Percentiles rank a stretch among this genome's conserved stretches.
These are phyloP conservation scores for Climacteris rufus DNA, from an alignment of 2,113 vertebrate genomes.

Conservation along the genomic window DNA sequence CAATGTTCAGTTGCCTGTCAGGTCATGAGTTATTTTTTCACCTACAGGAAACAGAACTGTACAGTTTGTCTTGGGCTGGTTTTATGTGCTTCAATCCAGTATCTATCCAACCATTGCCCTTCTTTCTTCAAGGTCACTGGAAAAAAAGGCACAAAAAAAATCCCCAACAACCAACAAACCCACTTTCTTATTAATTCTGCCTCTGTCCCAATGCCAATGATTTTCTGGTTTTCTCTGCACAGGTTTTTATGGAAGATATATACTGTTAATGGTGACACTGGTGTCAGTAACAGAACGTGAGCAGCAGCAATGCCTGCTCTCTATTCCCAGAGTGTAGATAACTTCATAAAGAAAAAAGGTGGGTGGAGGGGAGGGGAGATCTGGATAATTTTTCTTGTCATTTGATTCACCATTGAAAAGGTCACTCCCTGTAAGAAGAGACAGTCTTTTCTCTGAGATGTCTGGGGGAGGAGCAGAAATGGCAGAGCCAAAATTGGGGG, in stretches of 20 bases:
- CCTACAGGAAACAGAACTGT: conserved; percentile 64
- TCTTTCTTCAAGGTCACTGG: conserved; percentile 41
- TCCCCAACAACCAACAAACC: not conserved
- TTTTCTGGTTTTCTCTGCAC: not conserved
- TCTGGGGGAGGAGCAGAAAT: conserved; percentile 5
- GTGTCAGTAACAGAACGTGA: conserved; percentile 38
- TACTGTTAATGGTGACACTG: conserved; percentile 10
- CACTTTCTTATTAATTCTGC: conserved; percentile 11
- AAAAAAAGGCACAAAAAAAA: not conserved
- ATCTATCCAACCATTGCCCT: conserved; percentile 38
- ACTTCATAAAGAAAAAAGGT: conserved; percentile 44
- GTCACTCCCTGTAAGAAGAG: conserved; percentile 48
- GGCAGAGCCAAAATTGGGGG: not conserved
- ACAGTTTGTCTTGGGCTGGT: conserved; percentile 53
- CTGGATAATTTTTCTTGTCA: conserved; percentile 53
- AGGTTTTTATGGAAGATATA: not conserved
- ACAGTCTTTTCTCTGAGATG: conserved; percentile 10
- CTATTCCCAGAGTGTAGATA: conserved; percentile 36
- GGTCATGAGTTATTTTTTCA: conserved; percentile 62
- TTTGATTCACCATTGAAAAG: conserved; percentile 52
- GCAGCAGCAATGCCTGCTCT: not conserved
- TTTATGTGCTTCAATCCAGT: conserved; percentile 51
- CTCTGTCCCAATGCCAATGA: not conserved
- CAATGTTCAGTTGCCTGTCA: conserved; percentile 55
- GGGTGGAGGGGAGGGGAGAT: conserved; percentile 34